Evolutionary conservation across 2,888 invertebrate genomes (phyloP), one percentile per base, ranked within the genome.

Genomic region (Andrena trimmerana): DNA sequence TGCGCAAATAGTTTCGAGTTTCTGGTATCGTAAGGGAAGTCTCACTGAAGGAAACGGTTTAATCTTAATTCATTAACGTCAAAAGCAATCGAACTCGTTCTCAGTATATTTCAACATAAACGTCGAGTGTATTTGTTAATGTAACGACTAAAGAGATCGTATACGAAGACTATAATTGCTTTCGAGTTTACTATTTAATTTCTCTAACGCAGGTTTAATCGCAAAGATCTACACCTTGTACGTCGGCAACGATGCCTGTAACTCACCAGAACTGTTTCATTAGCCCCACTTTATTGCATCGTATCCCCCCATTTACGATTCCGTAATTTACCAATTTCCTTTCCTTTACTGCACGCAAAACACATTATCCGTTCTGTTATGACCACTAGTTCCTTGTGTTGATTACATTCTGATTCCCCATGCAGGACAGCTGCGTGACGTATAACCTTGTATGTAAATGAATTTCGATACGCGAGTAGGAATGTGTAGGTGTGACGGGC

Each of bases 261-360:
- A 60, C 36, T 42, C 27, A 29, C 29, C 69, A 10, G 59, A 60
- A 59, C 3, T 6, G 24, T 36, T 36, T 36, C 13, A 29, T 50
- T 24, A 16, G 4, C 50, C 10, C 33, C 24, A 6, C 24, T 42
- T 70, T 63, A 63, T 42, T 29, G 29, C 62, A 16, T 31, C 52
- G n/a, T 70, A 36, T 42, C 20, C 52, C 10, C 33, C 50, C n/a
- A 4, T 69, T 69, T 42, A 69, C 54, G 57, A 42, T 42, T 66
- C 50, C 29, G 16, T 66, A 66, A 66, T 66, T 66, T 29, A 50
- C 48, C 66, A 50, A n/a, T 52, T 63, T 63, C 42, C 16, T 31
- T 50, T 50, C 27, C 66, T 50, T 33, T 42, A 5, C 29, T n/a
- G 66, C 29, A 6, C n/a, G n/a, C 13, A 24, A 50, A 66, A n/a